Base-by-base conservation (phyloP, 2,888 invertebrate species). In the Agrilus cyanescens region DNA sequence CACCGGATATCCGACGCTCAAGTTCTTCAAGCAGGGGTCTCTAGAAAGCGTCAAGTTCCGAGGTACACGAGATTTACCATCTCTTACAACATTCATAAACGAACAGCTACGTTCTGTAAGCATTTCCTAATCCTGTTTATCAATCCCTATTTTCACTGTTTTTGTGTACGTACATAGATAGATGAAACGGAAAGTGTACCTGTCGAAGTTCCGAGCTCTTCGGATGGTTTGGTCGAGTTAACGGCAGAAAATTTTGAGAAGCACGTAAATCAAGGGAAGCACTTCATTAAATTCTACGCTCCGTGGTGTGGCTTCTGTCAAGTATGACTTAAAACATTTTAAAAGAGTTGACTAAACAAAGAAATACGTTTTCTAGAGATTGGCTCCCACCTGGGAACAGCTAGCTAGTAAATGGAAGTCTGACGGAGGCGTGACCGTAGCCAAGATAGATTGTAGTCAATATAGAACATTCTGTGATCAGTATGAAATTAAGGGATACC, bases 271-370 rank as follows among this genome's bases (percentile, higher is more conserved):
- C 71, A 62, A 36, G 90, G 91, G 37, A 79, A 82, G 55, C 85
- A 88, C 63, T 93, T 94, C 61, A 73, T 94, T 4, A 89, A 91
- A 69, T 93, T 93, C 65, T 94, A 84, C 68, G 87, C 87, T 1
- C 90, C 93, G 0, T 93, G 93, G 93, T 93, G 93, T 64, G 76
- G 82, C 43, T 85, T 86, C 56, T 91, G 90, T 55, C 85, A 84
- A 73, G 83, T 83, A 67, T 54, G 38, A 38, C 41, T 13, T 16
- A 14, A n/a, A 29, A 36, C 38, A 44, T 41, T 44, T 41, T 52
- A 51, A 45, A 38, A 12, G 10, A 29, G 4, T 18, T 44, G 3
- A 36, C 40, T 40, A 13, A 33, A 43, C 40, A 42, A n/a, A n/a
- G n/a, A n/a, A n/a, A n/a, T n/a, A n/a, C n/a, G n/a, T 44, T 40